Evolutionary conservation across 2,888 invertebrate species (phyloP), one percentile per base, ranked within the genome.

Genomic region (Tuta absoluta): DNA sequence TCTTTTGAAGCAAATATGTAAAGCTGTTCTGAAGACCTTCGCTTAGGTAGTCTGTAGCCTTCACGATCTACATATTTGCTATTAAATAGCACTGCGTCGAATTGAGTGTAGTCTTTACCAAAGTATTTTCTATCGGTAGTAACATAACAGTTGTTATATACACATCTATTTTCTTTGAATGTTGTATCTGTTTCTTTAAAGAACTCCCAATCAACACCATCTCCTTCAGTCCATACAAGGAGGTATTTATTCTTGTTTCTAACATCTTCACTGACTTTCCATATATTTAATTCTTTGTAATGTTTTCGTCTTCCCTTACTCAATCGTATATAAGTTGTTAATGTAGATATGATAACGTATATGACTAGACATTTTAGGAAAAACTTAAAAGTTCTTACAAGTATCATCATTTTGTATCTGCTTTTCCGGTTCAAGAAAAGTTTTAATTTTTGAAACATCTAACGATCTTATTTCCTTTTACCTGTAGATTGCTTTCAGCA

Each of bases 11-110:
- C 72, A 60, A 77, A 77, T 4, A 72, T 72, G 23, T 75, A 80
- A 58, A 75, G 73, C 63, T 80, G 80, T 28, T 75, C 67, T 0
- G 69, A 66, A 0, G 73, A 73, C 63, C 80, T 68, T 14, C 57
- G 66, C 4, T 41, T 24, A 11, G 78, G 72, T 23, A 71, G 19
- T 23, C 12, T 21, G 38, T 59, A 59, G 8, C 19, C 56, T 4
- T 33, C 33, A 56, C n/a, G 8, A 17, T 41, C 21, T 14, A 33
- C n/a, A 58, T 58, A 21, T 24, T 38, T 24, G n/a, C 53, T 24
- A 37, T 58, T 45, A 48, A 64, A 56, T 10, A 60, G 10, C 21
- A 60, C 38, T 8, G 60, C 60, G 21, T 60, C 60, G 17, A 60
- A 60, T 60, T 60, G 17, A 0, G 45, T 60, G 10, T 60, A 45